phyloP scores from a whole-genome alignment of 2,797 vertebrate genomes.

The Monodelphis domestica region DNA sequence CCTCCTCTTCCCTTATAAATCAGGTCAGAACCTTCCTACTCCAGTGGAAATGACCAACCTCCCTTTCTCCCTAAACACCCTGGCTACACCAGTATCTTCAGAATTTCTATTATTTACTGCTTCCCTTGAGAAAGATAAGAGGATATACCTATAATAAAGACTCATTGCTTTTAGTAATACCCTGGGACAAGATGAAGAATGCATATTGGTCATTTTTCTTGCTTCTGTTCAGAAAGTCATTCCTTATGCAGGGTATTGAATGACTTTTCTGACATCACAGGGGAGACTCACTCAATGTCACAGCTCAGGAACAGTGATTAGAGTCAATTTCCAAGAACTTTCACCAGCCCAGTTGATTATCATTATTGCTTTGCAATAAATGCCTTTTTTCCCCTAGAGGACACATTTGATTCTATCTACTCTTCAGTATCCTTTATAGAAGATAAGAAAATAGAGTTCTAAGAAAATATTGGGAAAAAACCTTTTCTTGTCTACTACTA shows the following conservation, averaged over 20 bases:
- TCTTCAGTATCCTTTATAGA: slow-evolving; percentile 31
- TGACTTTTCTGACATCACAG: slow-evolving; percentile 51
- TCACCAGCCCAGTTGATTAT: slow-evolving; percentile 41
- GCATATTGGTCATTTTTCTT: neutral
- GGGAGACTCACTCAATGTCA: slow-evolving; percentile 47
- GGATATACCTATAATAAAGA: neutral
- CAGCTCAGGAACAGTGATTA: slow-evolving; percentile 21
- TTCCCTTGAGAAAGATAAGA: neutral
- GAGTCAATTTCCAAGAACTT: slow-evolving; percentile 43
- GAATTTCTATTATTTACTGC: neutral
- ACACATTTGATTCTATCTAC: slow-evolving; percentile 5
- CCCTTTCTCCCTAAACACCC: neutral
- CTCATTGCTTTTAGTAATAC: neutral
- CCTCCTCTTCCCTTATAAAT: neutral
- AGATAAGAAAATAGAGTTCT: slow-evolving; percentile 1
- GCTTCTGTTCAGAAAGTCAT: neutral
- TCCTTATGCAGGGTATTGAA: slow-evolving; percentile 42
- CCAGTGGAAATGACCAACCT: neutral
- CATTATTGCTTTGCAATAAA: slow-evolving; percentile 47
- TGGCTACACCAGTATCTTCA: neutral
- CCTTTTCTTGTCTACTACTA: slow-evolving; percentile 45
- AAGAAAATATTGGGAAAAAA: too few species aligned
- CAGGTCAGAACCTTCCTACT: neutral
- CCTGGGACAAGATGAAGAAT: neutral
- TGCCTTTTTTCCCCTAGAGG: neutral